These are phyloP conservation scores for Gymnocephalus cernua DNA, from an alignment of 2,113 vertebrate genomes.

Conservation along the genomic window DNA sequence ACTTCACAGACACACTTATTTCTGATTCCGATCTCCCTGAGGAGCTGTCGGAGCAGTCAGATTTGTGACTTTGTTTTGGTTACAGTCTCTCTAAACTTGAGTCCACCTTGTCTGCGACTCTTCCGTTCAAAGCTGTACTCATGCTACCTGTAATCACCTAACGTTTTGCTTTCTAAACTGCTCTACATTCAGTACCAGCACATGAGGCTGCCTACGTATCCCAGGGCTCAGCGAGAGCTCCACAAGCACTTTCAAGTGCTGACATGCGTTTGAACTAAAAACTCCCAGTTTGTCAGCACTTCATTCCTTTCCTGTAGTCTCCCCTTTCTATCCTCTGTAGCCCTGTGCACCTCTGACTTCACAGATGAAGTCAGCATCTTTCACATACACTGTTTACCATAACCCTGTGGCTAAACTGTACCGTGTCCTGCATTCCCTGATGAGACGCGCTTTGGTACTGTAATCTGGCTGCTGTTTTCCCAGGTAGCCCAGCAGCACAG, in stretches of 20 bases:
- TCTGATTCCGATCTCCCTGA: background rate
- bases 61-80: constrained; percentile 5
- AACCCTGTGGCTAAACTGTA: constrained; percentile 43
- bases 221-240: constrained; percentile 64
- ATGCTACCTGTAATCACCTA: constrained; percentile 60
- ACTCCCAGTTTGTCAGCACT: constrained; percentile 76
- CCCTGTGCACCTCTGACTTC: constrained; percentile 53
- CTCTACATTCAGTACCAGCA: constrained; percentile 64
- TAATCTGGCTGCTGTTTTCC: constrained; percentile 22
- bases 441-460: constrained; percentile 10
- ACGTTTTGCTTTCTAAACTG: constrained; percentile 41
- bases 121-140: constrained; percentile 25
- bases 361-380: constrained; percentile 74
- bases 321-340: constrained; percentile 39
- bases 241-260: constrained; percentile 74
- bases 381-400: constrained; percentile 38
- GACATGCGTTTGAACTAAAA: constrained; percentile 76
- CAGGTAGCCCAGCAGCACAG: constrained; percentile 7
- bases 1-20: background rate
- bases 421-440: constrained; percentile 15
- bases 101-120: constrained; percentile 30
- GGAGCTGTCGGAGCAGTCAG: background rate
- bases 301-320: constrained; percentile 63
- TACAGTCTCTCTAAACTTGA: constrained; percentile 30
- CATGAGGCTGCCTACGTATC: constrained; percentile 60